Conservation (phyloP, 1,140 invertebrate genomes). For the Bombyx mandarina region DNA sequence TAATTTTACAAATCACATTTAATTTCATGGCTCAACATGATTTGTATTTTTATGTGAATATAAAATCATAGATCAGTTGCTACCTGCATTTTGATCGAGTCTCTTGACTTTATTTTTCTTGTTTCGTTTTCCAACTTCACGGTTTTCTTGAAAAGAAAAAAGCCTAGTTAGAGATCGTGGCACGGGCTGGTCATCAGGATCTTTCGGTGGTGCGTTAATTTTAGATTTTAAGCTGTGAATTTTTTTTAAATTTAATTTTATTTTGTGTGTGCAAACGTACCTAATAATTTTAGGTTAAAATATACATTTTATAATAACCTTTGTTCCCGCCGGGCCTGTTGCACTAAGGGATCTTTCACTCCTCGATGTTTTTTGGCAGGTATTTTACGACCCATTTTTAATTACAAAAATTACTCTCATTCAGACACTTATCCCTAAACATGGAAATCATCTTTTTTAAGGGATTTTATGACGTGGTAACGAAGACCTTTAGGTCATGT, state of each 20-base stretch:
- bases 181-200: constrained; percentile 76
- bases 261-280: constrained; percentile 1
- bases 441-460: too few relatives aligned
- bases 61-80: too few relatives aligned
- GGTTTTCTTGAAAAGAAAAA: constrained; percentile 72
- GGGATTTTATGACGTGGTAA: too few relatives aligned
- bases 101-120: constrained; percentile 60
- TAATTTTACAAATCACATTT: too few relatives aligned
- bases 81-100: constrained; percentile 10
- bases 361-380: constrained; percentile 80
- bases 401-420: too few relatives aligned
- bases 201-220: constrained; percentile 77
- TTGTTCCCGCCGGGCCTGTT: constrained; percentile 72
- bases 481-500: too few relatives aligned
- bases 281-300: constrained; percentile 10
- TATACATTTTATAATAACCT: constrained; percentile 56
- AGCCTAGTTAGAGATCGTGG: constrained; percentile 74
- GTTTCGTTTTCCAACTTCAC: constrained; percentile 1
- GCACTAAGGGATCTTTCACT: constrained; percentile 78
- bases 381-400: constrained; percentile 80
- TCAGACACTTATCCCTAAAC: too few relatives aligned
- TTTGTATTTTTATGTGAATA: too few relatives aligned
- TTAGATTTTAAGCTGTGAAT: constrained; percentile 74
- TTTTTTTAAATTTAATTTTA: constrained; percentile 3
- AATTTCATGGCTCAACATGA: too few relatives aligned